Evolutionary conservation across 2,888 invertebrate genomes (phyloP).

Genomic region (Apodemia duryi): DNA sequence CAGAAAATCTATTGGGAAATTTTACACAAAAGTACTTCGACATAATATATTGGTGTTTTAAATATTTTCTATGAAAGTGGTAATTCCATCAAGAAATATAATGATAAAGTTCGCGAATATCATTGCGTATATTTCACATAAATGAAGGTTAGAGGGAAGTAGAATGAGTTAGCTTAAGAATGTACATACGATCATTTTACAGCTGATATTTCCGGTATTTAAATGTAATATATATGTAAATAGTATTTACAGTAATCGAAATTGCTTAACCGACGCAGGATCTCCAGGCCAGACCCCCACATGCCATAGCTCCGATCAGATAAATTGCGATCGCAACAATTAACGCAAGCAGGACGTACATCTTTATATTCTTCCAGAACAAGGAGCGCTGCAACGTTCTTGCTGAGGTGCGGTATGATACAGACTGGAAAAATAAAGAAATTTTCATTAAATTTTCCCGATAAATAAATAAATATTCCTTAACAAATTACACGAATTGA

Average conservation of each 20-base stretch:
- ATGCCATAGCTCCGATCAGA: conserved; percentile 91
- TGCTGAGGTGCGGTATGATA: conserved; percentile 91
- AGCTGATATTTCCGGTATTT: not conserved
- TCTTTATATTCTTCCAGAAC: conserved; percentile 96
- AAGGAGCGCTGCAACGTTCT: conserved; percentile 91
- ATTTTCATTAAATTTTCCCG: not conserved
- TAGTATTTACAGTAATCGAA: conserved; percentile 11
- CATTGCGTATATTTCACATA: no score
- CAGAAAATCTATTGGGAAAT: no score
- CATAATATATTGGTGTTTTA: no score
- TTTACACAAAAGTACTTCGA: no score
- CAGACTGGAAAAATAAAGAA: conserved; percentile 82
- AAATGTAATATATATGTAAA: not conserved
- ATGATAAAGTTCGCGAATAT: no score
- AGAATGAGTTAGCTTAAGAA: no score
- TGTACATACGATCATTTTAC: not conserved
- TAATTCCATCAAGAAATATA: no score
- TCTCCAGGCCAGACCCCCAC: conserved; percentile 91
- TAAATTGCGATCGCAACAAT: conserved; percentile 87
- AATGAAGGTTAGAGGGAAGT: no score
- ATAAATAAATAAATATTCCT: no score
- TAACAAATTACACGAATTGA: no score
- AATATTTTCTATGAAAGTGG: no score
- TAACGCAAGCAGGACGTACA: conserved; percentile 85
- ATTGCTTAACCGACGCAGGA: conserved; percentile 78